These are phyloP conservation scores for Hydropotes inermis DNA, from an alignment of 2,113 vertebrate species.

Conservation along the genomic window DNA sequence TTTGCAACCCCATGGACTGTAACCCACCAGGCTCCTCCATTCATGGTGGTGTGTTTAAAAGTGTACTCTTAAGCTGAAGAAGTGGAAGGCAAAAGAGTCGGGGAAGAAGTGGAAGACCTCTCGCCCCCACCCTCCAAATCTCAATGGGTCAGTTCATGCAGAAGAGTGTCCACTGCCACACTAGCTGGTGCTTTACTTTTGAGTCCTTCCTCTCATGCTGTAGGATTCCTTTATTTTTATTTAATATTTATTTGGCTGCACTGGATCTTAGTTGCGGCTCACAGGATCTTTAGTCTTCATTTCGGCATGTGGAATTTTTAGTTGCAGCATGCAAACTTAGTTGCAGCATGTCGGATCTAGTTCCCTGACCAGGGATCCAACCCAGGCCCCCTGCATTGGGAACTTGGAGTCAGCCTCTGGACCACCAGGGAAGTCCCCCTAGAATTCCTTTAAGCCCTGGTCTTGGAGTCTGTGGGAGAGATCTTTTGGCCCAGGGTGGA, in stretches of 20 bases:
- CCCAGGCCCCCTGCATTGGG: background rate
- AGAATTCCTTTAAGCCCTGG: background rate
- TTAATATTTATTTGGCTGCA: background rate
- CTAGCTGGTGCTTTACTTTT: background rate
- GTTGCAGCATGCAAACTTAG: background rate
- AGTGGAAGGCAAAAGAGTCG: background rate
- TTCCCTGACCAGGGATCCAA: background rate
- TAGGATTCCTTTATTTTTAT: background rate
- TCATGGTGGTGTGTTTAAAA: background rate
- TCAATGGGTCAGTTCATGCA: background rate
- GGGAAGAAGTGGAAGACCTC: background rate
- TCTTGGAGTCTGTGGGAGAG: background rate
- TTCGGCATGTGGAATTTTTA: background rate
- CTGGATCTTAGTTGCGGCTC: background rate
- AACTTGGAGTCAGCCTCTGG: background rate
- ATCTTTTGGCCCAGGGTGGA: background rate
- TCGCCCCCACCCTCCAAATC: background rate
- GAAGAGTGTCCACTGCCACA: background rate
- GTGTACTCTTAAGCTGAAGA: background rate
- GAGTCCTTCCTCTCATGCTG: background rate
- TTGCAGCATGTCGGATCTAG: background rate
- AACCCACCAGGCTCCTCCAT: background rate
- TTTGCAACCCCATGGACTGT: background rate
- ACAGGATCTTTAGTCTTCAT: background rate
- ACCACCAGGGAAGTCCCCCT: background rate